Evolutionary conservation across 1,140 invertebrate species (phyloP).

Genomic region (Drusus annulatus): DNA sequence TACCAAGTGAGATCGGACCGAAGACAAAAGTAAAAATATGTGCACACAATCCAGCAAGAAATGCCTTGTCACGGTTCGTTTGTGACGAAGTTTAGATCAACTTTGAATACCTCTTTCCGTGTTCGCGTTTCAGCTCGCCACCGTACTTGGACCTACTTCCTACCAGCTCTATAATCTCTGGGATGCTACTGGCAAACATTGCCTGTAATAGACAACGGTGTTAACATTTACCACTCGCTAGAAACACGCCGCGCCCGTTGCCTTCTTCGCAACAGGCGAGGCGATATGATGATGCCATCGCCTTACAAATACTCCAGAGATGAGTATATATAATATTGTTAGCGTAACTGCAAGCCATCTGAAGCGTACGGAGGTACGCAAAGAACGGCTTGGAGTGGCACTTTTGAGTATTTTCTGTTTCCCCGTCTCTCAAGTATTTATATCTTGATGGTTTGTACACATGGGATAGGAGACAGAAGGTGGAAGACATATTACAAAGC

Average conservation of each 20-base stretch:
- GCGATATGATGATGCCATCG: constrained; percentile 22
- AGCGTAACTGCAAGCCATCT: not conserved
- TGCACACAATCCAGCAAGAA: constrained; percentile 79
- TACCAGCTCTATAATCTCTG: constrained; percentile 98
- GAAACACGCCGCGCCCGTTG: constrained; percentile 14
- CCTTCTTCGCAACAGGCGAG: not conserved
- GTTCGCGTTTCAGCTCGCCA: constrained; percentile 97
- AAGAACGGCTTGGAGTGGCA: no score
- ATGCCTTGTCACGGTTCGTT: constrained; percentile 72
- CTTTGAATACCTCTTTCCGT: constrained; percentile 94
- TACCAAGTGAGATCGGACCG: not conserved
- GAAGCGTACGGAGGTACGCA: no score
- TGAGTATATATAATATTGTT: constrained; percentile 8
- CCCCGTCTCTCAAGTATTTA: not conserved
- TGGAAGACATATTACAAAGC: constrained; percentile 23
- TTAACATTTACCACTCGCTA: constrained; percentile 60
- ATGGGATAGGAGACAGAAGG: constrained; percentile 15
- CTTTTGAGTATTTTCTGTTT: no score
- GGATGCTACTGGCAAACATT: constrained; percentile 98
- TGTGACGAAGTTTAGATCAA: constrained; percentile 51
- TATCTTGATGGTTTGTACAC: not conserved
- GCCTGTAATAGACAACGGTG: constrained; percentile 84
- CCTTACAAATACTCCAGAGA: constrained; percentile 25
- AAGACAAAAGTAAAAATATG: constrained; percentile 14
- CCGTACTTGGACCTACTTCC: constrained; percentile 98